These are phyloP conservation scores for Pygoscelis adeliae DNA, from an alignment of 2,113 vertebrate genomes.

Conservation along the genomic window DNA sequence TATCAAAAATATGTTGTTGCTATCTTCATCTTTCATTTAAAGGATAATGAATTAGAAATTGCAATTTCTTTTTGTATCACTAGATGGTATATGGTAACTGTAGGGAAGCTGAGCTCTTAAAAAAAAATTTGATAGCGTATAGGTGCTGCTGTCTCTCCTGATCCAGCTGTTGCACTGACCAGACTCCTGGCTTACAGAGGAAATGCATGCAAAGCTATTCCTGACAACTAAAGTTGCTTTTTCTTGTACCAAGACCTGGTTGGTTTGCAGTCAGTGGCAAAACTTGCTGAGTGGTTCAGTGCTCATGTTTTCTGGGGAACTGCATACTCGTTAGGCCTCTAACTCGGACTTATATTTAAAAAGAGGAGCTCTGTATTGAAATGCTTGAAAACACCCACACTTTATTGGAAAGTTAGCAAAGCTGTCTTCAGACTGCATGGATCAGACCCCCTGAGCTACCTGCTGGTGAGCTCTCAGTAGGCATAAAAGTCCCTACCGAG, in stretches of 20 bases:
- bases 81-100: slow-evolving; percentile 50
- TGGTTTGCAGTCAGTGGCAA: background rate
- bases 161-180: background rate
- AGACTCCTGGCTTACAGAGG: background rate
- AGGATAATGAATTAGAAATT: background rate
- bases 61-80: slow-evolving; percentile 46
- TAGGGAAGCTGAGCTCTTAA: background rate
- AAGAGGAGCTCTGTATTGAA: background rate
- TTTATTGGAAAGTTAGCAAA: background rate
- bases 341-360: background rate
- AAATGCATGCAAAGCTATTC: background rate
- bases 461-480: background rate
- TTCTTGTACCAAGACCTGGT: background rate
- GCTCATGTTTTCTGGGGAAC: background rate
- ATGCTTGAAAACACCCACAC: background rate
- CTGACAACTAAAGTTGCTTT: background rate
- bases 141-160: background rate
- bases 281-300: background rate
- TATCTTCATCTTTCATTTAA: background rate
- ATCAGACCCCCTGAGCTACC: background rate
- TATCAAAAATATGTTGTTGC: background rate
- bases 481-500: background rate
- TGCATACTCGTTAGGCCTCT: background rate
- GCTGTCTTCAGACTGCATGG: background rate
- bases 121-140: background rate